Base-by-base conservation (phyloP, 2,113 vertebrate species). In the Misgurnus anguillicaudatus region DNA sequence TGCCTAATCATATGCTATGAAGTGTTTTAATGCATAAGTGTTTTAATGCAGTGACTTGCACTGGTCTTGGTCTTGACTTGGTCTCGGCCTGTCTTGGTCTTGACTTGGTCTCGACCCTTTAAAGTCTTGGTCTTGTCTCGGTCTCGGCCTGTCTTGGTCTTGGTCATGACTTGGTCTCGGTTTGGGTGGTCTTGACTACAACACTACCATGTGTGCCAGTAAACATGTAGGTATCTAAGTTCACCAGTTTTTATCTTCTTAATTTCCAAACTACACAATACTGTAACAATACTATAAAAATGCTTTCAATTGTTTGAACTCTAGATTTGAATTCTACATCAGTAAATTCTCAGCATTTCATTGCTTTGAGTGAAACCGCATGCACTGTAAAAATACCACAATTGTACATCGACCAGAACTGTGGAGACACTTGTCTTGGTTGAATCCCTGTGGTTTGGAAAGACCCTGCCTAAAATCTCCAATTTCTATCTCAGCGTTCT, bases 271-370 rank as follows among this genome's bases (percentile, higher is more conserved):
- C 65, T 67, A 48, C 21, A 48, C 24, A 9, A 31, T 3, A 31
- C 3, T 19, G 53, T 55, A 8, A 55, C 7, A 2, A 10, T 0
- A 4, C 17, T n/a, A n/a, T 55, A 71, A 39, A 31, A 71, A 41
- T 58, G 69, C 19, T 58, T 72, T 72, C n/a, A 41, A 19, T 39
- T 71, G 36, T 9, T 55, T 71, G 38, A 16, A 57, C 68, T 71
- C 17, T 39, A 57, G 4, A 4, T 14, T 36, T 38, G 31, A 36
- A 39, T 14, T 31, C 45, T 42, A 6, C 74, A 85, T 81, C 36
- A 66, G 83, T 83, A 81, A 82, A 89, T 90, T 89, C 87, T 87
- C 67, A 66, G 71, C 67, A 42, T 87, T 88, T 87, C 82, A 67
- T 79, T 78, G 70, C 80, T 70, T 83, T 77, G 47, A 71, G 80